Evolutionary conservation across 92 coral and sea anemone genomes (phyloP).

Genomic region (Diadumene lineata): DNA sequence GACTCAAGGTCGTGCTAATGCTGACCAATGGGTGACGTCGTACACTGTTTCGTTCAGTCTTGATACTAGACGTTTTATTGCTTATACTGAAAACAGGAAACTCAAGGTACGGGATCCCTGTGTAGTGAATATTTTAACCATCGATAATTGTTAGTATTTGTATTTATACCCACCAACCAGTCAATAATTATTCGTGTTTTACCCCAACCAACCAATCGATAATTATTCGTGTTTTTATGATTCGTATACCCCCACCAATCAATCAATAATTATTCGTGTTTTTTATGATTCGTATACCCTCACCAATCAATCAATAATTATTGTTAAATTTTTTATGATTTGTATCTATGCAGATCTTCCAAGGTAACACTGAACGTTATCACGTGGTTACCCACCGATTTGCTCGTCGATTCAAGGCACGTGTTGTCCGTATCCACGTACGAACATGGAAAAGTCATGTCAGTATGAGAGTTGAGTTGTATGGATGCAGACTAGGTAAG

Average conservation of each 20-base stretch:
- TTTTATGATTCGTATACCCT: too few species aligned
- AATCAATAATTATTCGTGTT: neutral
- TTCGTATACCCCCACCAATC: too few species aligned
- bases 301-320: neutral
- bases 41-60: conserved; percentile 61
- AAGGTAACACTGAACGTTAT: conserved; percentile 74
- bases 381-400: conserved; percentile 75
- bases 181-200: neutral
- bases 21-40: conserved; percentile 73
- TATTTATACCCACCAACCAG: too few species aligned
- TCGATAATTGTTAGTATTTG: too few species aligned
- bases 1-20: conserved; percentile 83
- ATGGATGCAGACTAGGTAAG: conserved; percentile 90
- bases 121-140: too few species aligned
- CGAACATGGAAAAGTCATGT: conserved; percentile 64
- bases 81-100: conserved; percentile 61
- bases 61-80: conserved; percentile 51
- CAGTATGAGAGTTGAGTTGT: conserved; percentile 84
- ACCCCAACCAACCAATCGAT: neutral
- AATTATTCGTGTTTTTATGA: neutral
- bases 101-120: conserved; percentile 71
- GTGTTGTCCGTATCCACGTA: conserved; percentile 80
- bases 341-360: conserved; percentile 51
- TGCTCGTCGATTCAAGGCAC: conserved; percentile 79
- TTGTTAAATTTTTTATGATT: neutral